Base-by-base conservation (phyloP, 2,888 invertebrate genomes). In the Crossocerus cetratus region DNA sequence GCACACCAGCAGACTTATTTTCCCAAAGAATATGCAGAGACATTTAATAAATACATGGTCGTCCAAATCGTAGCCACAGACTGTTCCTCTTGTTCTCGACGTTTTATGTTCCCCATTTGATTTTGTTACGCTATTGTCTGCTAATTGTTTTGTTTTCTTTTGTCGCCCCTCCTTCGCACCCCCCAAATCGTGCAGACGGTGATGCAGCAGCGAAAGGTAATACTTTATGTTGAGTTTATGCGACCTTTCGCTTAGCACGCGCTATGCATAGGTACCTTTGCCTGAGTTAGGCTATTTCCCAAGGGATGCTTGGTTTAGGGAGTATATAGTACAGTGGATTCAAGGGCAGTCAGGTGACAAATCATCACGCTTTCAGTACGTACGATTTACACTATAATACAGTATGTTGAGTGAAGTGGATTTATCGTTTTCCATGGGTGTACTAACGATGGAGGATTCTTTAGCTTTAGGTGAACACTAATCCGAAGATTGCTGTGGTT, bases 191-290 rank as follows among this genome's bases (percentile, higher is more conserved):
- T 83, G 85, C 88, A 87, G 89, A 90, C 84, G 84, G 85, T 79
- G 89, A 90, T 84, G 77, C 89, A 77, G 73, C 87, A 69, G 84
- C 82, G 54, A 75, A 86, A 90, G 90, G 90, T 90, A 90, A 83
- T 86, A 86, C 81, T 83, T 84, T 84, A 81, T 60, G 55, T 82
- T 82, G 78, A 80, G 16, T 73, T 80, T 79, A 77, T 66, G 72
- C 59, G 65, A 69, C 43, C 20, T 54, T 53, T 49, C 18, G 58
- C 68, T 65, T 64, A 45, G 42, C 61, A 70, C 55, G 32, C 22
- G 49, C 49, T 49, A 49, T 49, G 49, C 11, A 32, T 32, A 49
- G 4, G 14, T 14, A 0, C 14, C 16, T 49, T 49, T 11, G 16
- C n/a, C 49, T 49, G 16, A 16, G 5, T 49, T 49, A 16, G 3